phyloP scores from a whole-genome alignment of 2,797 vertebrate species.

The Rhinoraja longicauda region DNA sequence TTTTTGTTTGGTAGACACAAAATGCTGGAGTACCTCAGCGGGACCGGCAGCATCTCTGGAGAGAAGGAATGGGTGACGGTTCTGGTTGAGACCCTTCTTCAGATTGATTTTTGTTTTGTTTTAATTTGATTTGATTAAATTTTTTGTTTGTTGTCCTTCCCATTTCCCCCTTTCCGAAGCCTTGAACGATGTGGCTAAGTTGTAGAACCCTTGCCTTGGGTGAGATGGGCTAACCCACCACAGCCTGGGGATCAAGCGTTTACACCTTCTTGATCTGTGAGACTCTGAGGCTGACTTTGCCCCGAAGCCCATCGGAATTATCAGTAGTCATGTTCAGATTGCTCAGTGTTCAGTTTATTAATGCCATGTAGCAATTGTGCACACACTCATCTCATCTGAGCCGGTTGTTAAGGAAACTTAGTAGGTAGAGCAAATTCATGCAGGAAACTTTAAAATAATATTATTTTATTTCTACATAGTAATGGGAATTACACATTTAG shows the following conservation, averaged over 20 bases:
- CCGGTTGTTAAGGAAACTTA: background rate
- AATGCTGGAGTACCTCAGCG: too few species aligned
- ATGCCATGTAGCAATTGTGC: background rate
- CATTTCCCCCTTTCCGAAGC: background rate
- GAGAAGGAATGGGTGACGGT: too few species aligned
- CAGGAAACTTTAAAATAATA: background rate
- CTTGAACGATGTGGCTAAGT: background rate
- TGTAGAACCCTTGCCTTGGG: background rate
- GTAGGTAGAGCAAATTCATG: background rate
- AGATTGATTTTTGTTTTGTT: too few species aligned
- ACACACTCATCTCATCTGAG: slow-evolving; percentile 26
- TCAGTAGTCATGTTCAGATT: background rate
- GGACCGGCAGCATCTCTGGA: too few species aligned
- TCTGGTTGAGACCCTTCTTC: too few species aligned
- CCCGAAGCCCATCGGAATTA: background rate
- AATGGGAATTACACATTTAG: slow-evolving; percentile 4
- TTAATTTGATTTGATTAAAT: too few species aligned
- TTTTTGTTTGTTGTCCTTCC: too few species aligned
- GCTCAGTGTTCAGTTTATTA: slow-evolving; percentile 21
- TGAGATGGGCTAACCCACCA: background rate
- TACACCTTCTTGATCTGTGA: background rate
- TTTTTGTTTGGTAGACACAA: background rate
- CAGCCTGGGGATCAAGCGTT: background rate
- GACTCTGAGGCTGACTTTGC: background rate
- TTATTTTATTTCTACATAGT: background rate